Conservation (phyloP, 1,140 invertebrate species). For the Asobara japonica region DNA sequence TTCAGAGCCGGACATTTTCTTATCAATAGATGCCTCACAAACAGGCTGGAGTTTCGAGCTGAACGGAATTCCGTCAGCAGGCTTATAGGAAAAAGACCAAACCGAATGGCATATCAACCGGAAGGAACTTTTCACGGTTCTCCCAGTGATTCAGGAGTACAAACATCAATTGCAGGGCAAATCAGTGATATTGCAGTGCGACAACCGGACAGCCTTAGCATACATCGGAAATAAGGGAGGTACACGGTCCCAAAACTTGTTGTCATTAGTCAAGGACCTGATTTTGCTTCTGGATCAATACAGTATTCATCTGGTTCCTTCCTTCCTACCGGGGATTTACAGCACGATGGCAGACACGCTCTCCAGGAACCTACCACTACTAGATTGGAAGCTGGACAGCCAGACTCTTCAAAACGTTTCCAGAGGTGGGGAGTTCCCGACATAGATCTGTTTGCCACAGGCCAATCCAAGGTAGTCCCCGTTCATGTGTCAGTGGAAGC, state of each 20-base stretch:
- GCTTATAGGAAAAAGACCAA: slow-evolving; percentile 39
- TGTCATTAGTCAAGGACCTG: slow-evolving; percentile 16
- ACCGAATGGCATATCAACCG: slow-evolving; percentile 43
- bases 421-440: slow-evolving; percentile 28
- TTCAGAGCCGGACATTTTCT: slow-evolving; percentile 38
- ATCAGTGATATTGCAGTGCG: slow-evolving; percentile 46
- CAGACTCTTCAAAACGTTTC: slow-evolving; percentile 27
- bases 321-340: slow-evolving; percentile 39
- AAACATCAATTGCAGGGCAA: slow-evolving; percentile 19
- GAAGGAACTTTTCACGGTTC: slow-evolving; percentile 48
- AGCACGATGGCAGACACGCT: slow-evolving; percentile 39
- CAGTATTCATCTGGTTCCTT: slow-evolving; percentile 27
- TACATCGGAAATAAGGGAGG: slow-evolving; percentile 41
- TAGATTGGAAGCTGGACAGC: slow-evolving; percentile 36
- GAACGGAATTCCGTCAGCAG: slow-evolving; percentile 32
- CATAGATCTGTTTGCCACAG: slow-evolving; percentile 33
- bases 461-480: slow-evolving; percentile 25
- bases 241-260: slow-evolving; percentile 30
- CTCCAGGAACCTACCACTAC: slow-evolving; percentile 14
- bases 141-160: slow-evolving; percentile 37
- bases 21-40: slow-evolving; percentile 49
- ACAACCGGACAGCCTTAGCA: slow-evolving; percentile 46
- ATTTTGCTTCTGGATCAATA: slow-evolving; percentile 36
- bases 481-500: slow-evolving; percentile 24
- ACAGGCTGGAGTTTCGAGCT: slow-evolving; percentile 44